These are phyloP conservation scores for Salmo trutta DNA, from an alignment of 2,797 vertebrate species.

Conservation along the genomic window DNA sequence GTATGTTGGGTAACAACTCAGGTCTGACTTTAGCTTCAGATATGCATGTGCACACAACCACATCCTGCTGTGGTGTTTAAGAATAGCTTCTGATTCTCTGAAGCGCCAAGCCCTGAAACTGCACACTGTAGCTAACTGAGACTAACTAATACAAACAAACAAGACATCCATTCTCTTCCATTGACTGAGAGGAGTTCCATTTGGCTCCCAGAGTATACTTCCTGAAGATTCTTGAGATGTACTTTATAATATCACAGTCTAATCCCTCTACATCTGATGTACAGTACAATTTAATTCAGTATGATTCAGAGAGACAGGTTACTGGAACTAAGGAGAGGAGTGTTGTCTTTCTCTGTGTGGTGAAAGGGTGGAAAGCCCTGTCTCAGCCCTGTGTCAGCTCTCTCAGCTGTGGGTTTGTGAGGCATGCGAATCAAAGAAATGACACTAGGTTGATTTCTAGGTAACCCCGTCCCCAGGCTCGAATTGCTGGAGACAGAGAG, in stretches of 20 bases:
- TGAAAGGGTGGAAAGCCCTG: slow-evolving; percentile 64
- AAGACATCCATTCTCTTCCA: not conserved
- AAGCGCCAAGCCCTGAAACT: not conserved
- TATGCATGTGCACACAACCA: not conserved
- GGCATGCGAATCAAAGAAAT: slow-evolving; percentile 43
- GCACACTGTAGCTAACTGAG: not conserved
- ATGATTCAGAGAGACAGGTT: slow-evolving; percentile 52
- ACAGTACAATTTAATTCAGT: not conserved
- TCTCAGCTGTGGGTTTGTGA: slow-evolving; percentile 61
- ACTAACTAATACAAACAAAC: not conserved
- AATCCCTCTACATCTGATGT: not conserved
- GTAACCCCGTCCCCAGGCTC: too few species aligned
- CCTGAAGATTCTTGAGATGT: not conserved
- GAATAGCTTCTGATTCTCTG: slow-evolving; percentile 49
- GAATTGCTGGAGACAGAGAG: too few species aligned
- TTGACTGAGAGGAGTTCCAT: not conserved
- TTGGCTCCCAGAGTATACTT: not conserved
- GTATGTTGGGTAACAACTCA: slow-evolving; percentile 27
- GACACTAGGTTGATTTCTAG: slow-evolving; percentile 17
- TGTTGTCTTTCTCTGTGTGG: slow-evolving; percentile 40
- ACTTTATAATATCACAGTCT: not conserved
- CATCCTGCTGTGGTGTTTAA: slow-evolving; percentile 65
- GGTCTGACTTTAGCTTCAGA: not conserved
- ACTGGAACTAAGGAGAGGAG: slow-evolving; percentile 63
- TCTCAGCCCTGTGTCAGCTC: not conserved